These are phyloP conservation scores for Proteles cristata DNA, from an alignment of 2,113 vertebrate species.

Conservation along the genomic window DNA sequence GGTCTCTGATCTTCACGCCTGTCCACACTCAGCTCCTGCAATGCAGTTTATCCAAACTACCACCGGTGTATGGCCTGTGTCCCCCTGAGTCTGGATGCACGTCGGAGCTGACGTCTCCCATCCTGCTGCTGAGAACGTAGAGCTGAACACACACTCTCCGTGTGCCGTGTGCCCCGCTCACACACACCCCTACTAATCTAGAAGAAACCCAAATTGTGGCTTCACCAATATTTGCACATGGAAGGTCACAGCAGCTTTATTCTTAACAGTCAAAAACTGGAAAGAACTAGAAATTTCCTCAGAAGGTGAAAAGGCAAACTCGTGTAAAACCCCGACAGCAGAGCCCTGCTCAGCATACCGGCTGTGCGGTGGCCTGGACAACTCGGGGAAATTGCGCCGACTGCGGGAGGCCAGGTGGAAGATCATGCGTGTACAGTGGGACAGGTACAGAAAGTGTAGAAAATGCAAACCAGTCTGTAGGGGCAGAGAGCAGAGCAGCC, in stretches of 20 bases:
- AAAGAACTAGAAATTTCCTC: not conserved
- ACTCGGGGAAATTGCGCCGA: not conserved
- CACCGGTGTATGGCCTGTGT: accelerated
- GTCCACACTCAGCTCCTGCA: not conserved
- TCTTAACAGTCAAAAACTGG: not conserved
- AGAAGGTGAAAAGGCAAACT: not conserved
- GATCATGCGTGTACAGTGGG: no score
- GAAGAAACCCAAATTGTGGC: not conserved
- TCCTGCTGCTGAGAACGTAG: no score
- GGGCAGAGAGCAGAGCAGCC: no score
- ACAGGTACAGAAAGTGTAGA: not conserved
- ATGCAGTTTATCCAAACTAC: not conserved
- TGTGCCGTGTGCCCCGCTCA: no score
- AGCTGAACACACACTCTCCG: not conserved
- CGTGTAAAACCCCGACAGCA: accelerated
- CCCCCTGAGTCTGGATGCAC: not conserved
- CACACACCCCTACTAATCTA: not conserved
- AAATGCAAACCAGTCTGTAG: not conserved
- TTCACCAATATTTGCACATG: not conserved
- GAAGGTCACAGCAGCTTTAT: not conserved
- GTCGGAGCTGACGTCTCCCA: no score
- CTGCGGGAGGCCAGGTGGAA: not conserved
- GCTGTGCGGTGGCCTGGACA: accelerated
- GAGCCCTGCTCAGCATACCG: no score
- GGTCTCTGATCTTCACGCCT: accelerated